Conservation (phyloP, 2,888 invertebrate genomes). For the Parnassius glacialis region DNA sequence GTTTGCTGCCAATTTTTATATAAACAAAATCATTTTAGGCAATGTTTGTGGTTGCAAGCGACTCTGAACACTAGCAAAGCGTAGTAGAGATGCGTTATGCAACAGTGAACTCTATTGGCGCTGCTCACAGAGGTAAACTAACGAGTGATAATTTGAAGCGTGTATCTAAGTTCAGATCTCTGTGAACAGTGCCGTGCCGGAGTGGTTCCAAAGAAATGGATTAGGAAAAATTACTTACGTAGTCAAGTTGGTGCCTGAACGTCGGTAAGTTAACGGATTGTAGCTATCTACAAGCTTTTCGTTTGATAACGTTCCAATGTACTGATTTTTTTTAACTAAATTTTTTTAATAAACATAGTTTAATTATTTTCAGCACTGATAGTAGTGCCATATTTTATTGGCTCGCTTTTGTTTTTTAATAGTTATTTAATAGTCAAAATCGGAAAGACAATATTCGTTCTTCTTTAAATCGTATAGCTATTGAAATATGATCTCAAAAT, state of each 20-base stretch:
- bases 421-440: constrained; percentile 70
- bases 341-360: constrained; percentile 50
- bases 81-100: constrained; percentile 6
- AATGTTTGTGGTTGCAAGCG: constrained; percentile 21
- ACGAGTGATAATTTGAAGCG: neutral
- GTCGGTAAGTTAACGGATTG: constrained; percentile 53
- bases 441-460: constrained; percentile 60
- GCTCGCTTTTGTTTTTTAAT: constrained; percentile 63
- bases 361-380: constrained; percentile 75
- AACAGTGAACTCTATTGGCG: constrained; percentile 19
- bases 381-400: constrained; percentile 77
- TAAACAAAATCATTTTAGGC: constrained; percentile 3
- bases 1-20: neutral
- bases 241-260: constrained; percentile 78
- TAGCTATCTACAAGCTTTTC: constrained; percentile 51
- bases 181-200: constrained; percentile 42
- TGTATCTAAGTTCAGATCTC: neutral
- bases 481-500: constrained; percentile 75
- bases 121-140: constrained; percentile 3
- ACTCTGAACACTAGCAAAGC: constrained; percentile 1
- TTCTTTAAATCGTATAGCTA: constrained; percentile 53
- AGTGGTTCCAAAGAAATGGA: constrained; percentile 55
- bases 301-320: constrained; percentile 72
- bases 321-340: constrained; percentile 73
- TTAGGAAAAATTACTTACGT: constrained; percentile 65